Base-by-base conservation (phyloP, 2,888 invertebrate species). In the Sussaba pulchella region DNA sequence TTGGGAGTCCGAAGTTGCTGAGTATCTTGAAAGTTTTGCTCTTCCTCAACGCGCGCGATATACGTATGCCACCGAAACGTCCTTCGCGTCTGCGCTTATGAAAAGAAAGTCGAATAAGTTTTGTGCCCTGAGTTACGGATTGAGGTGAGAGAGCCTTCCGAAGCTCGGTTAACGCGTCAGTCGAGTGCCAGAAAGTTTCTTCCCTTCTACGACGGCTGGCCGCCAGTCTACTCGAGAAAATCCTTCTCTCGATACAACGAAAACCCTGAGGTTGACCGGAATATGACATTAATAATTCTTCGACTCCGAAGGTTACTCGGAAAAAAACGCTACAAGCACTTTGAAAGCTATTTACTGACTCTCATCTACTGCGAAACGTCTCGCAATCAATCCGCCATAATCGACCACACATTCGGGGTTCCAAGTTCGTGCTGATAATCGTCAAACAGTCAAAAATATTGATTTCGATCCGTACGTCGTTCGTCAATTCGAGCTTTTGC, bases 91-190 rank as follows among this genome's bases (percentile, higher is more conserved):
- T 41, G 54, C 76, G 63, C 54, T 63, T 57, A 76, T 76, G 54
- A 70, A 54, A 76, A 61, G 21, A 61, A 54, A 63, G 69, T 70
- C 70, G 63, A 70, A 63, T 70, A 76, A 70, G 63, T 76, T 76
- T 67, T 76, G 50, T 21, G 63, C 70, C 63, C n/a, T n/a, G 52
- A 59, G 47, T 26, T 26, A 54, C 52, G 31, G 31, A 17, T 14
- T 21, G 52, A 6, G 47, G 12, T 21, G n/a, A 14, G 14, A 36
- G 5, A 47, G 36, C 52, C 41, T 31, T 39, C 41, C 50, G 41
- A 43, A 76, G 70, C 70, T 70, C 70, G 70, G 63, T 76, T 64
- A 70, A 70, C 31, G 57, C 63, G 63, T 70, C 70, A 64, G 52
- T 76, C 70, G 45, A 45, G 54, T 63, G 50, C 63, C 52, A 36